Conservation (phyloP, 2,113 vertebrate species). For the Siniperca chuatsi region DNA sequence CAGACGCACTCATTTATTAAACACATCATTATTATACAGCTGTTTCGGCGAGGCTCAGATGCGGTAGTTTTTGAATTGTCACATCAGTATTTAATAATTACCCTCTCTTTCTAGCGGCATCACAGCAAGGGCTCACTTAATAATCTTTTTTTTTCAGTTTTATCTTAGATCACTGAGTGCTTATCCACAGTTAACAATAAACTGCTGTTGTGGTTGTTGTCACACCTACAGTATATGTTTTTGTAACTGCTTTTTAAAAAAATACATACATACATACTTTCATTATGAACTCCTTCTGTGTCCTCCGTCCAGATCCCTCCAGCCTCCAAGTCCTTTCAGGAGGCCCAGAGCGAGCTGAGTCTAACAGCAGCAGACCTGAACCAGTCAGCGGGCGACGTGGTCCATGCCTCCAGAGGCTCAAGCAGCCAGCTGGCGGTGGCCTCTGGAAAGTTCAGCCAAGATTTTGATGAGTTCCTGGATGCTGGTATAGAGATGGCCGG, state of each 20-base stretch:
- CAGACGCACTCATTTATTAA: not conserved
- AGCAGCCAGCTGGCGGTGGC: slow-evolving; percentile 94
- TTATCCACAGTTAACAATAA: not conserved
- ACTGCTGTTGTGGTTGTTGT: not conserved
- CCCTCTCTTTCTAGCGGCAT: no score
- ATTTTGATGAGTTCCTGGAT: slow-evolving; percentile 98
- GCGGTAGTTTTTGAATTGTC: not conserved
- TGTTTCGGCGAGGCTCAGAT: not conserved
- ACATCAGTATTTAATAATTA: not conserved
- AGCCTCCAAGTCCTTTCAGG: slow-evolving; percentile 95
- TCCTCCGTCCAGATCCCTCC: slow-evolving; percentile 88
- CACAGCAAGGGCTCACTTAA: not conserved
- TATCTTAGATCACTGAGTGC: not conserved
- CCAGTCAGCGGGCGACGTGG: slow-evolving; percentile 97
- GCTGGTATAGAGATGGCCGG: slow-evolving; percentile 99
- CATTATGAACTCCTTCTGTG: not conserved
- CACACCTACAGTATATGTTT: no score
- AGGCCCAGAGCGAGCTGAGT: slow-evolving; percentile 95
- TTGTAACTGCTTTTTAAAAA: no score
- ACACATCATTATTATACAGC: not conserved
- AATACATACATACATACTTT: no score
- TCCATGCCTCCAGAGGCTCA: slow-evolving; percentile 94
- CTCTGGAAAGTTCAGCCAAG: slow-evolving; percentile 96
- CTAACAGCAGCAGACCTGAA: slow-evolving; percentile 96
- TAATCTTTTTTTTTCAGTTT: not conserved